A percentile compares a stretch with the other conserved stretches of the same genome.
phyloP scores from a whole-genome alignment of 2,113 vertebrate species.

The Athene cunicularia region DNA sequence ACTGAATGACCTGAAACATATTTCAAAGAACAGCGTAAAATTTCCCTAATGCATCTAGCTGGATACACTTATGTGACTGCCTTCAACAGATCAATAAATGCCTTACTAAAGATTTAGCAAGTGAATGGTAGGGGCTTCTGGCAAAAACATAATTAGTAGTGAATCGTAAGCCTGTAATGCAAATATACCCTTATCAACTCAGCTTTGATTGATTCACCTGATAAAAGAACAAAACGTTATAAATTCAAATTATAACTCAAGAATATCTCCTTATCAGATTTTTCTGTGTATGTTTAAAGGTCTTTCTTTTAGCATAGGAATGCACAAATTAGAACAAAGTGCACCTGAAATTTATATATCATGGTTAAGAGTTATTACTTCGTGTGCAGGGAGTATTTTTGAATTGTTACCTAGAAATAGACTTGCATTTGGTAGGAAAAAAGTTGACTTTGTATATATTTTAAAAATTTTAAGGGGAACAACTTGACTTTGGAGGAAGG shows the following conservation, averaged over 20 bases:
- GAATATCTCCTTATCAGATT: background rate
- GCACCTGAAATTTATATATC: background rate
- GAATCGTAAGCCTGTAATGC: background rate
- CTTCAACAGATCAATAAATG: conserved; percentile 13
- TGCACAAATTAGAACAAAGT: background rate
- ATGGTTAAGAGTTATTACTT: background rate
- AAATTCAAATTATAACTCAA: background rate
- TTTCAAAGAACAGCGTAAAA: conserved; percentile 33
- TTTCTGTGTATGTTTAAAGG: background rate
- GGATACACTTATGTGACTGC: background rate
- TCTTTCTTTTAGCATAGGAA: background rate
- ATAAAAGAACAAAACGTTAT: background rate
- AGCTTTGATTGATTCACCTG: background rate
- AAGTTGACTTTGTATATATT: background rate
- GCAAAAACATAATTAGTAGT: background rate
- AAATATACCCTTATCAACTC: background rate
- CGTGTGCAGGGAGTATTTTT: background rate
- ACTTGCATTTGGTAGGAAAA: background rate
- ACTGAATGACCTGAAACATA: background rate
- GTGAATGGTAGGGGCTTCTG: background rate
- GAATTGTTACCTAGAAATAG: background rate
- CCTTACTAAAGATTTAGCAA: background rate
- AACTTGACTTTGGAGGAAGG: background rate
- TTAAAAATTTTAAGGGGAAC: background rate
- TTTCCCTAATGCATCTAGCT: background rate